phyloP scores from a whole-genome alignment of 2,888 invertebrate genomes.

The Chaetogeoica ovagalla region DNA sequence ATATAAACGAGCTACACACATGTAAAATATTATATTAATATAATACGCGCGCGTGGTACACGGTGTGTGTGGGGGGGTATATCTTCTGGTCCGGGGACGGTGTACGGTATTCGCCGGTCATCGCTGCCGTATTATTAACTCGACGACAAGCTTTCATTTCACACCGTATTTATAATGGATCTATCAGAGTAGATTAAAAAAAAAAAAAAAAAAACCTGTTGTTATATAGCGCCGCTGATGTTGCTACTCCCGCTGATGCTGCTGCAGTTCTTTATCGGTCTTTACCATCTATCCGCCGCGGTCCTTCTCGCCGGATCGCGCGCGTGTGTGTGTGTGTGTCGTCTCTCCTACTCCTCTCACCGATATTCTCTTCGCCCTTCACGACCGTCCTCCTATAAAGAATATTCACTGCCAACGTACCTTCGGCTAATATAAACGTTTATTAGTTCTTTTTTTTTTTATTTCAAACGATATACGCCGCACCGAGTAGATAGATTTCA shows the following conservation, averaged over 20 bases:
- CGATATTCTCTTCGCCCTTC: no score
- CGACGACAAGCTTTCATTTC: slow-evolving; percentile 53
- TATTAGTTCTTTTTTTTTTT: background rate
- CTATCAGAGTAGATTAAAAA: slow-evolving; percentile 44
- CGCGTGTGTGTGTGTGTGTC: no score
- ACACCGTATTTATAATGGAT: slow-evolving; percentile 49
- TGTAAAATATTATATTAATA: no score
- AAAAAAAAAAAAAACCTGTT: slow-evolving; percentile 32
- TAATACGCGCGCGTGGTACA: no score
- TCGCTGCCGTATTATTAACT: slow-evolving; percentile 45
- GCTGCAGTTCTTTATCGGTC: slow-evolving; percentile 39
- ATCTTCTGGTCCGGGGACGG: background rate
- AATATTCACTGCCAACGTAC: no score
- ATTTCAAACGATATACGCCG: background rate
- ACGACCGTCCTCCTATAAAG: no score
- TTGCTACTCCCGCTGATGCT: background rate
- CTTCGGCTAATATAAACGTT: no score
- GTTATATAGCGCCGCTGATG: slow-evolving; percentile 10
- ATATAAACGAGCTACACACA: no score
- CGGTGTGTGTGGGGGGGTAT: no score
- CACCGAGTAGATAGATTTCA: no score
- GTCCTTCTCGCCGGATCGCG: no score
- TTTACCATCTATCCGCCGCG: slow-evolving; percentile 4
- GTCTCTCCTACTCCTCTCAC: no score
- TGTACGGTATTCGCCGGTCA: slow-evolving; percentile 21